A percentile compares a stretch with the other conserved stretches of the same genome.
phyloP scores from a whole-genome alignment of 2,113 vertebrate species.

The Probosciger aterrimus region DNA sequence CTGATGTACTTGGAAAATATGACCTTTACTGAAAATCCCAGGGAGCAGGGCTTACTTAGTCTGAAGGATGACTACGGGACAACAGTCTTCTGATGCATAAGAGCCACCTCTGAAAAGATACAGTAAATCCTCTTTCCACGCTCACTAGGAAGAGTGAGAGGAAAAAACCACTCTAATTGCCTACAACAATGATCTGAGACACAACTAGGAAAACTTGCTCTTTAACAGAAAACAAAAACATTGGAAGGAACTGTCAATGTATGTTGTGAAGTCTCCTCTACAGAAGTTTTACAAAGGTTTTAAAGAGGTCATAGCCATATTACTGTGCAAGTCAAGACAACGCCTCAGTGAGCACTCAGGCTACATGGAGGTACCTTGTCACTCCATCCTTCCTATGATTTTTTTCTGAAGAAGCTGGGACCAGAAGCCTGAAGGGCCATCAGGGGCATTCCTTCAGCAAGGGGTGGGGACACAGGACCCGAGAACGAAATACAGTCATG shows the following conservation, averaged over 20 bases:
- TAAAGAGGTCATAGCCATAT: neutral
- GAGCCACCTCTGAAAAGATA: neutral
- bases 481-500: neutral
- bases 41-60: neutral
- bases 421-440: neutral
- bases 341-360: neutral
- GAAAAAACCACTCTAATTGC: neutral
- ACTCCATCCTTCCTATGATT: neutral
- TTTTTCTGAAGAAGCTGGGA: neutral
- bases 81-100: neutral
- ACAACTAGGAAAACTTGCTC: neutral
- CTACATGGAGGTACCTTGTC: neutral
- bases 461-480: neutral
- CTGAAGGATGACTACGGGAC: neutral
- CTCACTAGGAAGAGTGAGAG: neutral
- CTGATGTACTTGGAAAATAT: neutral
- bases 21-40: neutral
- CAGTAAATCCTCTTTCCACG: neutral
- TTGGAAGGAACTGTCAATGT: neutral
- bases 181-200: neutral
- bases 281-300: neutral
- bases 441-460: neutral
- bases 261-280: neutral
- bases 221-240: neutral
- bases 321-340: neutral